A percentile compares a stretch with the other conserved stretches of the same genome.
phyloP scores from a whole-genome alignment of 2,797 vertebrate genomes.

The Phylloscopus collybita region DNA sequence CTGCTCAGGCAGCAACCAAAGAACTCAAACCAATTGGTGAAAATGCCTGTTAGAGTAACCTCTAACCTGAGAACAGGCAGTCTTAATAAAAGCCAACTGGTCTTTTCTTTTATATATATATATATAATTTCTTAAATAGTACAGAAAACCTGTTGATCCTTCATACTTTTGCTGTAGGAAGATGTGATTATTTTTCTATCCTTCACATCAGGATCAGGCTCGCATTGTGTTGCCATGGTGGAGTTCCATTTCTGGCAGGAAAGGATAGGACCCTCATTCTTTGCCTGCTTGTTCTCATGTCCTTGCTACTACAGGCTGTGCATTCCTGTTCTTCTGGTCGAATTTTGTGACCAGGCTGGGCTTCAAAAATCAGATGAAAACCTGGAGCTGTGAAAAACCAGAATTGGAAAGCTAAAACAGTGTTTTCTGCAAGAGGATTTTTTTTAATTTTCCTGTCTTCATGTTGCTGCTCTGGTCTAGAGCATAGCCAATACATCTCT shows the following conservation, averaged over 20 bases:
- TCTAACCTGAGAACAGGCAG: neutral
- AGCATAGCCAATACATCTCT: neutral
- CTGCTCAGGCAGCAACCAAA: neutral
- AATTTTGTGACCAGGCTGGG: neutral
- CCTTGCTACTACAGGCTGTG: neutral
- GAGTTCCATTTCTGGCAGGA: neutral
- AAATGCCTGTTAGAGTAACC: neutral
- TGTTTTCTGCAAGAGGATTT: neutral
- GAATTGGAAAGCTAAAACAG: neutral
- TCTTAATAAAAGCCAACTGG: neutral
- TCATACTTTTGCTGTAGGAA: neutral
- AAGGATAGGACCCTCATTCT: neutral
- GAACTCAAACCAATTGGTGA: neutral
- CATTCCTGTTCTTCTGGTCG: neutral
- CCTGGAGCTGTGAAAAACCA: neutral
- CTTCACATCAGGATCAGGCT: neutral
- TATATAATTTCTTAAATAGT: neutral
- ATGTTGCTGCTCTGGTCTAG: neutral
- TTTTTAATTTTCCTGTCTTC: neutral
- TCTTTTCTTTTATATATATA: neutral
- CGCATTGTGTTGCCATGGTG: rapidly evolving
- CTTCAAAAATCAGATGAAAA: neutral
- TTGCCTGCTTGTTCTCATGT: neutral
- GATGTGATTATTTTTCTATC: neutral
- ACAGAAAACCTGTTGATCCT: neutral